Evolutionary conservation across 2,113 vertebrate genomes (phyloP).

Genomic region (Sinosuthora webbiana): DNA sequence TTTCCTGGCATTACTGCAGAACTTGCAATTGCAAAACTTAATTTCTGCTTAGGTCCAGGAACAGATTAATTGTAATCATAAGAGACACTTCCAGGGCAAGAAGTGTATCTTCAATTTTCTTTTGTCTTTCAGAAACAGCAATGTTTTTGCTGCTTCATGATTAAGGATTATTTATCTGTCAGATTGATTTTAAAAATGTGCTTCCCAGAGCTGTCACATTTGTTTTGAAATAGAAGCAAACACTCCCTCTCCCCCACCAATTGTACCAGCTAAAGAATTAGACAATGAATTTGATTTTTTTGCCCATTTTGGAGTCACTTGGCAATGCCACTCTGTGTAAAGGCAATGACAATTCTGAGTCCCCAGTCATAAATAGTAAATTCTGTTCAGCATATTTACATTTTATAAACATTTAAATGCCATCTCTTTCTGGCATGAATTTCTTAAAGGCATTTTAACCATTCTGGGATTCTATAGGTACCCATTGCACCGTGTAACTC

Average conservation of each 20-base stretch:
- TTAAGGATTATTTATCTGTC: background rate
- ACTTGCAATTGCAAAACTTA: background rate
- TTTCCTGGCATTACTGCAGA: background rate
- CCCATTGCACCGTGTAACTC: background rate
- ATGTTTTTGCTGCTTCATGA: background rate
- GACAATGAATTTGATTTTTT: background rate
- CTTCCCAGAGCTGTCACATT: background rate
- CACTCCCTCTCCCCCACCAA: background rate
- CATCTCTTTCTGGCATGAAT: background rate
- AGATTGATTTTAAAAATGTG: background rate
- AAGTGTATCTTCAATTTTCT: background rate
- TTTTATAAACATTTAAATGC: background rate
- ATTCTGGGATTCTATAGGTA: background rate
- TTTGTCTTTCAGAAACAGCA: background rate
- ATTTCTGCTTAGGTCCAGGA: background rate
- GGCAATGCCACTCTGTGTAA: background rate
- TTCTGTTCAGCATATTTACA: background rate
- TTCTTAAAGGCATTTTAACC: background rate
- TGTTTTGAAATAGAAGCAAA: background rate
- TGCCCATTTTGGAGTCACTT: background rate
- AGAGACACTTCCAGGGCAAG: background rate
- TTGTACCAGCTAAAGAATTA: background rate
- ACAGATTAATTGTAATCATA: background rate
- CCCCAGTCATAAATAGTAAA: background rate
- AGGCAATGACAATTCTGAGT: background rate